Evolutionary conservation across 1,140 invertebrate species (phyloP).

Genomic region (Protaetia brevitarsis): DNA sequence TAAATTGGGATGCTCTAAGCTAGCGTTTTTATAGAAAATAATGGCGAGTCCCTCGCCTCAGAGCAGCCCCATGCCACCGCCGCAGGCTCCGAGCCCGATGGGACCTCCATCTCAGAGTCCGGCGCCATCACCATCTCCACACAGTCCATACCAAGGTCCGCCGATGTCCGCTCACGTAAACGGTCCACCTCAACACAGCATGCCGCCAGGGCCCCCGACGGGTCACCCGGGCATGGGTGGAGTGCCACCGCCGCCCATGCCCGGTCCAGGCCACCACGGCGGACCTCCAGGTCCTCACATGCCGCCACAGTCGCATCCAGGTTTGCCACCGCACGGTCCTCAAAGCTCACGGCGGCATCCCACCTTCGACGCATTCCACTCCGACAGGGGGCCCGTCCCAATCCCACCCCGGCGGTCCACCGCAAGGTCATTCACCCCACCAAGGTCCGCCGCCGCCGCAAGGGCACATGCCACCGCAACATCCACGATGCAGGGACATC

Average conservation of each 20-base stretch:
- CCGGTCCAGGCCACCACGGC: constrained; percentile 51
- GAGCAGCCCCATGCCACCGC: constrained; percentile 79
- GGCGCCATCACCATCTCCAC: constrained; percentile 72
- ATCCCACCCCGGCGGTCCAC: constrained; percentile 33
- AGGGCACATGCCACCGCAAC: constrained; percentile 23
- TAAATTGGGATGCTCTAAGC: background rate
- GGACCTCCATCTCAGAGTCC: constrained; percentile 78
- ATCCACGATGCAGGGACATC: constrained; percentile 28
- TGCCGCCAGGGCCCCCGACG: constrained; percentile 47
- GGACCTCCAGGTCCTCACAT: constrained; percentile 34
- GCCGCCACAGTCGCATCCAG: constrained; percentile 45
- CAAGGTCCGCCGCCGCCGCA: constrained; percentile 30
- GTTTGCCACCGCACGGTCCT: constrained; percentile 29
- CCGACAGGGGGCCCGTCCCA: constrained; percentile 31
- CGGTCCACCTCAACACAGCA: constrained; percentile 52
- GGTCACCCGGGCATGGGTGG: constrained; percentile 35
- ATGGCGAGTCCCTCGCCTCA: constrained; percentile 81
- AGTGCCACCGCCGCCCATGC: constrained; percentile 35
- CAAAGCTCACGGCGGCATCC: constrained; percentile 18
- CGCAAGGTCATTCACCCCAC: constrained; percentile 29
- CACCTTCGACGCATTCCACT: constrained; percentile 33
- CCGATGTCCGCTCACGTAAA: constrained; percentile 52
- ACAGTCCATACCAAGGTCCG: constrained; percentile 64
- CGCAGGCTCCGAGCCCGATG: constrained; percentile 80
- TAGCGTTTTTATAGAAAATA: background rate